Base-by-base conservation (phyloP, 1,140 invertebrate species). In the Drosophila fuyamai region DNA sequence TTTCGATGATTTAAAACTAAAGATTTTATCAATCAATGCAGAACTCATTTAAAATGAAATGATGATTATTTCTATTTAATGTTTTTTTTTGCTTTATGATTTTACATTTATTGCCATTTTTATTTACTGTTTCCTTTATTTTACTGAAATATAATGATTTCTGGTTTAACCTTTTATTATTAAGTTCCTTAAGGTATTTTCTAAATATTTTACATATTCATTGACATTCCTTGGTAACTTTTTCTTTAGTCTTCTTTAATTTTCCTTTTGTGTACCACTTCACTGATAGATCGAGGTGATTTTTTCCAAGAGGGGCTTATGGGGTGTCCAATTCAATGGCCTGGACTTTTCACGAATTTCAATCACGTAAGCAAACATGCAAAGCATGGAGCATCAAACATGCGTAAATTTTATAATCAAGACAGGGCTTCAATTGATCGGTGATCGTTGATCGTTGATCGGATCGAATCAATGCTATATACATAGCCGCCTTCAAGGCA, bases 351-450 rank as follows among this genome's bases (percentile, higher is more conserved):
- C 32, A 35, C 14, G 7, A 18, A 88, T 88, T 73, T 72, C 27
- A 29, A 68, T 66, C 82, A 86, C 82, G 82, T 86, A 55, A 48
- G 53, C 50, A n/a, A 62, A 59, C 66, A 58, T 32, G 67, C 67
- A 46, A 35, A 56, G 41, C 56, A 40, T 38, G 40, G 43, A 32
- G 44, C 81, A 73, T 76, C 77, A 83, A 88, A 89, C 83, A 88
- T 88, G 84, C 83, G 84, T 88, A 89, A 77, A 89, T 88, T 88
- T 83, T 89, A 83, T 89, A 88, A 74, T 88, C 62, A 88, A 83
- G 81, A 78, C 72, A 73, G 74, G 63, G 53, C 51, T 63, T 58
- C 57, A 58, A 68, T 82, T 56, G 73, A 76, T 86, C 51, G 77
- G 47, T 23, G 44, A 46, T 47, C 16, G 18, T 60, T 35, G 59